These are phyloP conservation scores for Drosophila borborema DNA, from an alignment of 2,888 invertebrate species.

Conservation along the genomic window DNA sequence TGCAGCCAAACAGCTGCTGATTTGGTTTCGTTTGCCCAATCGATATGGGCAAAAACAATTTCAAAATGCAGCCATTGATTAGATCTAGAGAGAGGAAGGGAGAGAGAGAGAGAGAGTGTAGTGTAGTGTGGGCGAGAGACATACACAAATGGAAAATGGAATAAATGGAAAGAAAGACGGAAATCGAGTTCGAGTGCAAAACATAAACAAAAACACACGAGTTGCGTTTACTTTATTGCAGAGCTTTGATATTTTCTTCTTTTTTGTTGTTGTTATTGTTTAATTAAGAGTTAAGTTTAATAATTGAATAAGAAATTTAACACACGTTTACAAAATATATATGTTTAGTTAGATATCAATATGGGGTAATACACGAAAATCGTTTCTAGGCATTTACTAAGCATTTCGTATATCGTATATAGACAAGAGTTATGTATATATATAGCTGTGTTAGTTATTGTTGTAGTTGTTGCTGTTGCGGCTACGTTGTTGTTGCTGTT, in stretches of 20 bases:
- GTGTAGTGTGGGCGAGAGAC: conserved; percentile 14
- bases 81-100: conserved; percentile 33
- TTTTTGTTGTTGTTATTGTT: conserved; percentile 34
- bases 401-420: conserved; percentile 27
- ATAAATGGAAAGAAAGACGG: conserved; percentile 25
- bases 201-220: conserved; percentile 71
- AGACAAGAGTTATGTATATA: conserved; percentile 2
- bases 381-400: conserved; percentile 38
- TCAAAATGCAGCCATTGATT: conserved; percentile 62
- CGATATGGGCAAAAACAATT: conserved; percentile 60
- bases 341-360: conserved; percentile 23
- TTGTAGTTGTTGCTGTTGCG: conserved; percentile 42
- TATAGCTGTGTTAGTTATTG: conserved; percentile 33
- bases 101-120: conserved; percentile 4
- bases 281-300: background rate
- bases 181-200: conserved; percentile 42
- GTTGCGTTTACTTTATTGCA: conserved; percentile 71
- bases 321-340: conserved; percentile 68
- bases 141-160: conserved; percentile 36
- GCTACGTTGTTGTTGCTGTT: conserved; percentile 40
- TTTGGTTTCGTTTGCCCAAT: conserved; percentile 55
- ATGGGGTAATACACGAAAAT: conserved; percentile 24
- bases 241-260: conserved; percentile 19
- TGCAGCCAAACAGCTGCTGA: conserved; percentile 72
- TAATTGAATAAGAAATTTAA: conserved; percentile 35